phyloP scores from a whole-genome alignment of 2,797 vertebrate genomes.

The Chrosomus eos region DNA sequence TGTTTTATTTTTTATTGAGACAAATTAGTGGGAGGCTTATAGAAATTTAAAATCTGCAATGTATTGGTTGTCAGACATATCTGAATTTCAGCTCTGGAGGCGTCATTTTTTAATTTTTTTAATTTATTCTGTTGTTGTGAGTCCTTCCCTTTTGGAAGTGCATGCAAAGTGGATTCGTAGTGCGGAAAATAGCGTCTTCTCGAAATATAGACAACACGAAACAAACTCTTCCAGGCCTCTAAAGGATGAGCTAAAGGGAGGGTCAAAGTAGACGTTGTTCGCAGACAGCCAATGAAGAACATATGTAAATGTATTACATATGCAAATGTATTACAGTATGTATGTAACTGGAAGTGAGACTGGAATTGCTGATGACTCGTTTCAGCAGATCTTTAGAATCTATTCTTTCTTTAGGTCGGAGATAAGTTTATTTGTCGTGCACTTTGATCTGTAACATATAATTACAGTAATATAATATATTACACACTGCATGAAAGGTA shows the following conservation, averaged over 20 bases:
- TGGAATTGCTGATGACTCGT: neutral
- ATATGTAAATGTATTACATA: neutral
- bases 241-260: neutral
- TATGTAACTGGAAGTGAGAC: neutral
- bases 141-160: too few relatives aligned
- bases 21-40: too few relatives aligned
- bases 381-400: neutral
- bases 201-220: neutral
- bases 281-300: neutral
- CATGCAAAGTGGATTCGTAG: neutral
- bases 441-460: too few relatives aligned
- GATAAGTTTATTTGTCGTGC: neutral
- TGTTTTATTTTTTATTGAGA: too few relatives aligned
- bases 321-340: neutral
- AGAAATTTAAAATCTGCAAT: neutral
- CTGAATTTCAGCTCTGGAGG: neutral
- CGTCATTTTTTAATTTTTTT: too few relatives aligned
- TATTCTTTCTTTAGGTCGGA: neutral
- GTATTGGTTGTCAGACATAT: neutral
- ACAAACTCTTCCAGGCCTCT: neutral
- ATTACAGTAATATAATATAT: neutral
- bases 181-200: neutral
- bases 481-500: neutral
- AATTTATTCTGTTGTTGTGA: too few relatives aligned
- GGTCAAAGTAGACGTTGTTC: neutral